Conservation (phyloP, 2,888 invertebrate species). For the Chloroclystis v-ata region DNA sequence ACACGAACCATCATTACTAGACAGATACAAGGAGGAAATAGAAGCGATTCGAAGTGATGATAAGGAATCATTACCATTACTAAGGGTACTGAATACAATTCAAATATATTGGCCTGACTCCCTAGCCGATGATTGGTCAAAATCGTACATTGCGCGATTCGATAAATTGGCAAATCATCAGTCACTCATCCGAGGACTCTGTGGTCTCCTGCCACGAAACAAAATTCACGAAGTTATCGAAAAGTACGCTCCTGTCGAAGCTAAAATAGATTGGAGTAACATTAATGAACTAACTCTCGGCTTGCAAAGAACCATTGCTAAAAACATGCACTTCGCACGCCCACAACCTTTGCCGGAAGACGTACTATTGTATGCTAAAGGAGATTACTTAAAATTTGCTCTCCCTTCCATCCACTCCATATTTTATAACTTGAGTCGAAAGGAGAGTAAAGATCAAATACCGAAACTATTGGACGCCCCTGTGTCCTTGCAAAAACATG, state of each 20-base stretch:
- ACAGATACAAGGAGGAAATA: constrained; percentile 36
- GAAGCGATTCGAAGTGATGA: constrained; percentile 37
- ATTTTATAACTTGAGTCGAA: constrained; percentile 47
- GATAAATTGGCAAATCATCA: constrained; percentile 38
- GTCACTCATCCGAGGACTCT: constrained; percentile 46
- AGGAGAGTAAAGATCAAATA: constrained; percentile 36
- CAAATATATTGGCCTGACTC: constrained; percentile 52
- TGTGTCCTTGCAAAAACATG: constrained; percentile 60
- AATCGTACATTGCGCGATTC: constrained; percentile 37
- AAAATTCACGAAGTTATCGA: constrained; percentile 40
- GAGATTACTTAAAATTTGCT: constrained; percentile 56
- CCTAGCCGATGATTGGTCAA: constrained; percentile 41
- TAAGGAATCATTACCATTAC: constrained; percentile 36
- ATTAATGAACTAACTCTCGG: constrained; percentile 45
- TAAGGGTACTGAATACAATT: constrained; percentile 43
- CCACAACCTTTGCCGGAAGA: constrained; percentile 50
- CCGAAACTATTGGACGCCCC: constrained; percentile 46
- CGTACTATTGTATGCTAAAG: constrained; percentile 51
- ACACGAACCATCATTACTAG: constrained; percentile 49
- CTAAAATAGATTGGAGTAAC: constrained; percentile 51
- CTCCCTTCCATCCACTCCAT: constrained; percentile 55
- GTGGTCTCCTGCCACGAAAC: constrained; percentile 38
- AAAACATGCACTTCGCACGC: constrained; percentile 56
- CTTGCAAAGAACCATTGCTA: constrained; percentile 50
- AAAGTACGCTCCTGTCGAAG: constrained; percentile 45